A percentile compares a stretch with the other conserved stretches of the same genome.
phyloP scores from a whole-genome alignment of 2,113 vertebrate genomes.

The Petrocephalus zakoni region DNA sequence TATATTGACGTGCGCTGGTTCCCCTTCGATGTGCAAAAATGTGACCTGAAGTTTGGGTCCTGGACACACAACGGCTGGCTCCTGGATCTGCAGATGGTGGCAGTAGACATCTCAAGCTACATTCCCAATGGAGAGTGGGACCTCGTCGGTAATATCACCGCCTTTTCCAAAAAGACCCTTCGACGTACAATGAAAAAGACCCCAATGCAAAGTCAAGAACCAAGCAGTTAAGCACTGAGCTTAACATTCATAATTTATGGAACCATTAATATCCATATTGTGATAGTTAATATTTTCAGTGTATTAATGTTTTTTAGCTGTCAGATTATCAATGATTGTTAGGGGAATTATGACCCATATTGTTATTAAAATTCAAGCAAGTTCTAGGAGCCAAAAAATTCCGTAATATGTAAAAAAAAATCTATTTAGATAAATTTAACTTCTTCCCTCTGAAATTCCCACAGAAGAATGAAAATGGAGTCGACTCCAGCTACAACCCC shows the following conservation, averaged over 20 bases:
- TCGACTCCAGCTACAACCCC: background rate
- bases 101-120: constrained; percentile 80
- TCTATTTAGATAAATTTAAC: background rate
- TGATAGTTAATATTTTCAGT: background rate
- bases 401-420: background rate
- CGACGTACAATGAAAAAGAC: background rate
- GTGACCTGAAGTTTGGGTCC: constrained; percentile 84
- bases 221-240: background rate
- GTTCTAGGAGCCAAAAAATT: background rate
- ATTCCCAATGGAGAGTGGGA: constrained; percentile 89
- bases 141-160: constrained; percentile 74
- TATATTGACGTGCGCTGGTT: constrained; percentile 90
- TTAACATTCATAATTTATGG: background rate
- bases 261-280: background rate
- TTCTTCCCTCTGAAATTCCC: background rate
- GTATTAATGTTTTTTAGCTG: background rate
- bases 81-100: constrained; percentile 82
- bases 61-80: constrained; percentile 87
- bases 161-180: background rate
- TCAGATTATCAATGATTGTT: background rate
- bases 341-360: background rate
- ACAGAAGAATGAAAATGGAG: background rate
- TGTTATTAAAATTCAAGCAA: background rate
- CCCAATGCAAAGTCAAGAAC: background rate
- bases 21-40: constrained; percentile 86